A percentile compares a stretch with the other conserved stretches of the same genome.
Conservation (phyloP, 2,797 vertebrate species). For the Neomorphus geoffroyi region DNA sequence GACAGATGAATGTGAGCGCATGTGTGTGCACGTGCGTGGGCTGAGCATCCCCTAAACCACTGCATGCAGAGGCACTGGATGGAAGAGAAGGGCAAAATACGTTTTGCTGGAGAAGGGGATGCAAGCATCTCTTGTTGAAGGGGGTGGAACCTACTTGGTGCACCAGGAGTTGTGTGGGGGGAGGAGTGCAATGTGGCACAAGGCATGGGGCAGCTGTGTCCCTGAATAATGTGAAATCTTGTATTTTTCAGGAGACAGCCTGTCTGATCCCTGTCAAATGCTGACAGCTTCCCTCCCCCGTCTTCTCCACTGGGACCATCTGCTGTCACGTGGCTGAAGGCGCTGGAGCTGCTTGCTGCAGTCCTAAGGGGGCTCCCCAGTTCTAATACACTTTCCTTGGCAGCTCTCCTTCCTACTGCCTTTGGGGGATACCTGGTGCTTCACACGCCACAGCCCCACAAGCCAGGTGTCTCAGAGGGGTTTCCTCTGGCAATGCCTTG, state of each 20-base stretch:
- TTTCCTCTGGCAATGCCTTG: background rate
- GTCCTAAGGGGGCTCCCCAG: background rate
- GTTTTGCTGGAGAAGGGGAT: background rate
- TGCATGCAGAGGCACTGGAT: no score
- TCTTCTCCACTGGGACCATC: background rate
- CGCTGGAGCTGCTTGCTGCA: background rate
- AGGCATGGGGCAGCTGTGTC: background rate
- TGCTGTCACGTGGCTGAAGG: background rate
- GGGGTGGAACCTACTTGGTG: fast-evolving
- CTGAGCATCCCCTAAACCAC: background rate
- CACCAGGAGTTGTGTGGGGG: background rate
- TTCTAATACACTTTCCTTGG: fast-evolving
- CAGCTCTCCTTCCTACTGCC: background rate
- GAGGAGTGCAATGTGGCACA: background rate
- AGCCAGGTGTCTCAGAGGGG: background rate
- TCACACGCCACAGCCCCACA: fast-evolving
- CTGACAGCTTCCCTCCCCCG: background rate
- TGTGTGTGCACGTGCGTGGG: fast-evolving
- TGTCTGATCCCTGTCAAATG: background rate
- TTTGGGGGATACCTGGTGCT: background rate
- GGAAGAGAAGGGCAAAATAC: background rate
- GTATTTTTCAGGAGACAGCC: background rate
- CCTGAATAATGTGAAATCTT: background rate
- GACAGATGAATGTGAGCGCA: fast-evolving
- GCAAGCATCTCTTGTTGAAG: background rate